phyloP scores from a whole-genome alignment of 2,888 invertebrate species.

The Chloroclystis v-ata region DNA sequence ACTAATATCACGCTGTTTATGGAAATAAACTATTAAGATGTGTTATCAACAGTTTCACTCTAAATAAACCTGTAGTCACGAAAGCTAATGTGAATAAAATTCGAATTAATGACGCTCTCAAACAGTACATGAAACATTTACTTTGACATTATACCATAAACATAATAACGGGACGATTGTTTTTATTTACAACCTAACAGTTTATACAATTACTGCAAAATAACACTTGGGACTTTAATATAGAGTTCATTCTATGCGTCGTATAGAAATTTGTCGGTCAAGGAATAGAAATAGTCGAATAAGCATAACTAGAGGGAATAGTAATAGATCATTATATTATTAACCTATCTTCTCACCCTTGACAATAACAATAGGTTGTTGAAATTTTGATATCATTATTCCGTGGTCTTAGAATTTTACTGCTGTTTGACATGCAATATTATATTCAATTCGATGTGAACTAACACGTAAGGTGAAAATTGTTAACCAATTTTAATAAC shows the following conservation, averaged over 20 bases:
- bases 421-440: conserved; percentile 68
- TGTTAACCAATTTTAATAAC: not conserved
- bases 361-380: conserved; percentile 73
- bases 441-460: conserved; percentile 63
- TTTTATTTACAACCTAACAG: conserved; percentile 36
- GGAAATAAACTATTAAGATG: conserved; percentile 45
- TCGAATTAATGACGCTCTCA: conserved; percentile 64
- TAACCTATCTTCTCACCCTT: conserved; percentile 77
- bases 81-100: conserved; percentile 64
- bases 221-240: conserved; percentile 21
- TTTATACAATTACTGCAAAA: conserved; percentile 26
- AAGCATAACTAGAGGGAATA: conserved; percentile 49
- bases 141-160: conserved; percentile 70
- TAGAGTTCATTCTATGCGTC: too few relatives aligned
- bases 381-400: conserved; percentile 75
- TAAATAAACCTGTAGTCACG: conserved; percentile 51
- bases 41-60: conserved; percentile 49
- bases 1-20: conserved; percentile 29
- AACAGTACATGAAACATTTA: conserved; percentile 61
- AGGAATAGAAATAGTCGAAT: conserved; percentile 54
- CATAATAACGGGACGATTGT: conserved; percentile 62
- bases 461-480: conserved; percentile 50
- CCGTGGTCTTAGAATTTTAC: conserved; percentile 56
- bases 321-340: conserved; percentile 76
- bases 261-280: conserved; percentile 44